Evolutionary conservation across 1,140 invertebrate species (phyloP).

Genomic region (Agraylea sexmaculata): DNA sequence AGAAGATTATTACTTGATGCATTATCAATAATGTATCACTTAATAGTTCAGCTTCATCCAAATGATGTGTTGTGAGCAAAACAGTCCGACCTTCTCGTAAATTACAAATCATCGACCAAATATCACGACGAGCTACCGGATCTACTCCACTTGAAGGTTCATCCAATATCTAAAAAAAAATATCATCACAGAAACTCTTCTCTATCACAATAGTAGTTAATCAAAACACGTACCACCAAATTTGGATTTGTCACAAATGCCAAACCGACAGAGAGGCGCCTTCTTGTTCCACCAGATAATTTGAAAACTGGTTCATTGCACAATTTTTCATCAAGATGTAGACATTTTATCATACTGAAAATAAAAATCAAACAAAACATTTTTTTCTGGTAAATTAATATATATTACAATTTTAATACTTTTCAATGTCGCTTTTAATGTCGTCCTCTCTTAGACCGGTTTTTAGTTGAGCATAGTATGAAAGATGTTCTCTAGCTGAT

Average conservation of each 20-base stretch:
- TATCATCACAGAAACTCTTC: not conserved
- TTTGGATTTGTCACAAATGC: slow-evolving; percentile 67
- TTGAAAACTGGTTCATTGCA: slow-evolving; percentile 41
- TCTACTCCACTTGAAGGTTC: slow-evolving; percentile 74
- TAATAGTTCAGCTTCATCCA: slow-evolving; percentile 55
- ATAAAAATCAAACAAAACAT: slow-evolving; percentile 8
- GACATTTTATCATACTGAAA: slow-evolving; percentile 40
- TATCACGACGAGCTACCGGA: slow-evolving; percentile 56
- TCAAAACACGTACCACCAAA: slow-evolving; percentile 24
- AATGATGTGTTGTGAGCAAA: slow-evolving; percentile 58
- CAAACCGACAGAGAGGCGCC: slow-evolving; percentile 50
- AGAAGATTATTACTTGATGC: slow-evolving; percentile 45
- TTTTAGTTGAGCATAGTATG: slow-evolving; percentile 64
- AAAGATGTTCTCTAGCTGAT: slow-evolving; percentile 69
- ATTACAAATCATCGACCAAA: slow-evolving; percentile 63
- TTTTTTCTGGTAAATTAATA: slow-evolving; percentile 23
- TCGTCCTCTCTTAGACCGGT: slow-evolving; percentile 35
- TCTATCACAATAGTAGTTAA: not conserved
- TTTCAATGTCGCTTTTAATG: slow-evolving; percentile 34
- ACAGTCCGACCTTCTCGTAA: slow-evolving; percentile 53
- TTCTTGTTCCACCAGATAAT: slow-evolving; percentile 49
- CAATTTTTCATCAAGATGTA: slow-evolving; percentile 43
- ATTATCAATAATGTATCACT: slow-evolving; percentile 54
- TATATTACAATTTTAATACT: slow-evolving; percentile 23
- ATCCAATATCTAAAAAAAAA: slow-evolving; percentile 51